A percentile compares a stretch with the other conserved stretches of the same genome.
Evolutionary conservation across 1,140 invertebrate genomes (phyloP).

Genomic region (Bombus affinis): DNA sequence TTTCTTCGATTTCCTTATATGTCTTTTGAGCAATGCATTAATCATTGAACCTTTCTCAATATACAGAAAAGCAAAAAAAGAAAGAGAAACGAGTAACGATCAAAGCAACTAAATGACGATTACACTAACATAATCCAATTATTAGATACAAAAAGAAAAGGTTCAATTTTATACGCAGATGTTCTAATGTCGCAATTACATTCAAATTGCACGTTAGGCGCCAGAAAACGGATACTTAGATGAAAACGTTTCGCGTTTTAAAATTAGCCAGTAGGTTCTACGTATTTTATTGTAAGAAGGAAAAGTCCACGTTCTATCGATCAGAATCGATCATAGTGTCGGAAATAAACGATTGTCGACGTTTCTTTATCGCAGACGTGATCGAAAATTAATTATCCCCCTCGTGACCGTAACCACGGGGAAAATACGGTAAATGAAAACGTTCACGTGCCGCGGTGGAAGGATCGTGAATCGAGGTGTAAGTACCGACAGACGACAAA

Average conservation of each 20-base stretch:
- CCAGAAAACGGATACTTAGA: background rate
- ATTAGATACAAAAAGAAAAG: too few species aligned
- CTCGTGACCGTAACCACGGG: too few species aligned
- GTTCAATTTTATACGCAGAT: background rate
- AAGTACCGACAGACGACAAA: background rate
- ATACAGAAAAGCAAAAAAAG: too few species aligned
- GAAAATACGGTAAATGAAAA: background rate
- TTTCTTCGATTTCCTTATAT: too few species aligned
- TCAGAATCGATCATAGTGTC: background rate
- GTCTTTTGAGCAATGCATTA: too few species aligned
- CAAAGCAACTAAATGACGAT: too few species aligned
- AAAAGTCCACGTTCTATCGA: background rate
- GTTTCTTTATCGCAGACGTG: background rate
- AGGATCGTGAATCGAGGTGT: constrained; percentile 7
- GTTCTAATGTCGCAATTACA: background rate
- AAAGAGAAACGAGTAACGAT: too few species aligned
- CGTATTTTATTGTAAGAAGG: background rate
- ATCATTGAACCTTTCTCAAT: too few species aligned
- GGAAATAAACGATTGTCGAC: background rate
- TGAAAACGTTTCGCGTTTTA: background rate
- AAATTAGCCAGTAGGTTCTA: background rate
- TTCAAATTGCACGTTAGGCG: background rate
- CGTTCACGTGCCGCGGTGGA: background rate
- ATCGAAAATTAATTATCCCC: background rate
- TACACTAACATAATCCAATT: too few species aligned